phyloP scores from a whole-genome alignment of 1,140 invertebrate species.

The Oryctes rhinoceros region DNA sequence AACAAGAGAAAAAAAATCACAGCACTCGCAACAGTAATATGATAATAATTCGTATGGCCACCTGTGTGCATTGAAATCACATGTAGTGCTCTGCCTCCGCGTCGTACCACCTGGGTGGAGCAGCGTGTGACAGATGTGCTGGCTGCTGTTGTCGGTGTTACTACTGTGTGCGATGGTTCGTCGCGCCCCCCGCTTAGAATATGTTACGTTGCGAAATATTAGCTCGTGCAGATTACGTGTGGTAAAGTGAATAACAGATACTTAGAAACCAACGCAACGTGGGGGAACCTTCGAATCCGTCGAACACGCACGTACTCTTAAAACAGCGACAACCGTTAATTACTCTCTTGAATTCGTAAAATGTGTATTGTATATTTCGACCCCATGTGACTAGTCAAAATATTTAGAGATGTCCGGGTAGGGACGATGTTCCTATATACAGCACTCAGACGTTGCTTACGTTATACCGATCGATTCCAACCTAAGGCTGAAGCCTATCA shows the following conservation, averaged over 20 bases:
- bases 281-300: neutral
- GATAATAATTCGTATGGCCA: constrained; percentile 11
- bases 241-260: neutral
- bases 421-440: no score
- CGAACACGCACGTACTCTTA: neutral
- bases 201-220: constrained; percentile 6
- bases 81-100: neutral
- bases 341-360: no score
- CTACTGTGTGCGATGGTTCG: neutral
- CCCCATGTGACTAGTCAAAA: no score
- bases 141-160: neutral
- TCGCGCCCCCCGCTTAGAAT: neutral
- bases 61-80: constrained; percentile 3
- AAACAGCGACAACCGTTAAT: no score
- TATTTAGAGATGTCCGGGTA: no score
- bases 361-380: no score
- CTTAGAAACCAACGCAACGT: neutral
- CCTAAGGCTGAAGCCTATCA: neutral
- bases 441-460: no score
- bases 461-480: neutral
- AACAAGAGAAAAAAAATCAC: neutral
- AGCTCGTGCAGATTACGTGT: neutral
- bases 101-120: constrained; percentile 1
- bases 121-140: neutral
- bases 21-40: neutral